These are phyloP conservation scores for Silurus meridionalis DNA, from an alignment of 2,113 vertebrate genomes.

Conservation along the genomic window DNA sequence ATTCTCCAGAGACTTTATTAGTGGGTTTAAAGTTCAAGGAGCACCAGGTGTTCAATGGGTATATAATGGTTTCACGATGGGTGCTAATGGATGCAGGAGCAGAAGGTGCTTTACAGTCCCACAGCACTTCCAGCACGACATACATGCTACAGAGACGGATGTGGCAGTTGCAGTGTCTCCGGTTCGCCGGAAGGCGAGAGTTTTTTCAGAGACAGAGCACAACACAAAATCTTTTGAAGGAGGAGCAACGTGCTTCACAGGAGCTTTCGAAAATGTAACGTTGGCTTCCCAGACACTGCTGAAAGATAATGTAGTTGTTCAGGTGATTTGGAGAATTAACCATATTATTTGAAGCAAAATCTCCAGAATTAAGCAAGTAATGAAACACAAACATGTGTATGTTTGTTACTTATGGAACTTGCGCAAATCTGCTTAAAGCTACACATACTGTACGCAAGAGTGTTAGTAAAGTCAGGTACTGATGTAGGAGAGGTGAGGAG, in stretches of 20 bases:
- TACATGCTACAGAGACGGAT: neutral
- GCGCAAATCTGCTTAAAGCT: no score
- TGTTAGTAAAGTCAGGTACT: no score
- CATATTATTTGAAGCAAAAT: neutral
- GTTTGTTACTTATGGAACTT: no score
- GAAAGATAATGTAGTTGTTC: neutral
- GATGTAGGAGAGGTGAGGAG: no score
- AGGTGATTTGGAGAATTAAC: neutral
- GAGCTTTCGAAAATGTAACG: neutral
- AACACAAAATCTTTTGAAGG: neutral
- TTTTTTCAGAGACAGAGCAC: neutral
- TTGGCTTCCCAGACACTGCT: neutral
- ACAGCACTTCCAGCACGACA: neutral
- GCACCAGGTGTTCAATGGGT: constrained; percentile 63
- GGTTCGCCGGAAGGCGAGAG: neutral
- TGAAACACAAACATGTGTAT: neutral
- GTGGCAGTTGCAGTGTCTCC: neutral
- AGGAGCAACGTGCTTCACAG: neutral
- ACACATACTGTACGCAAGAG: no score
- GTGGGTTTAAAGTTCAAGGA: constrained; percentile 52
- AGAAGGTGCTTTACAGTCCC: neutral
- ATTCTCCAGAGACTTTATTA: constrained; percentile 48
- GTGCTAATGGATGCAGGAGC: constrained; percentile 47
- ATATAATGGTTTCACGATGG: constrained; percentile 39
- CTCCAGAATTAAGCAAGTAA: neutral